These are phyloP conservation scores for Oncorhynchus gorbuscha DNA, from an alignment of 2,113 vertebrate species.

Conservation along the genomic window DNA sequence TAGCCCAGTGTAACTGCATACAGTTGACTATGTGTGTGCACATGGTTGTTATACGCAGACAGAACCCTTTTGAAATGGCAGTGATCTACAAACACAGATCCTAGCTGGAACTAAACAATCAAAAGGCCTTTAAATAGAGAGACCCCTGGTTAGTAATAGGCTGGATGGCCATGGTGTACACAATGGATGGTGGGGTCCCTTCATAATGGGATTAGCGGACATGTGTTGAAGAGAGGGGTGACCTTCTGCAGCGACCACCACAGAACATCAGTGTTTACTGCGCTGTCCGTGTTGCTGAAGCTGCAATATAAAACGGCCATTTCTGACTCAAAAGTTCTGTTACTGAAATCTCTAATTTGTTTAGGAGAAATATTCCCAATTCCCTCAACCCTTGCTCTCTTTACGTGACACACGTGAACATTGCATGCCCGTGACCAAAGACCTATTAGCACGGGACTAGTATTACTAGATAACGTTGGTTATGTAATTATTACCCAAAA, in stretches of 20 bases:
- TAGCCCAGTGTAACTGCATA: background rate
- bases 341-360: too few species aligned
- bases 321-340: too few species aligned
- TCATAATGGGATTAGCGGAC: background rate
- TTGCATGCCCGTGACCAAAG: too few species aligned
- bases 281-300: too few species aligned
- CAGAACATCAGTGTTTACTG: too few species aligned
- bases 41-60: background rate
- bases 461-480: too few species aligned
- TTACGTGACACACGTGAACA: too few species aligned
- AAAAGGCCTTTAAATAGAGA: conserved; percentile 40
- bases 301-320: too few species aligned
- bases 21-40: background rate
- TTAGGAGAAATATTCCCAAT: too few species aligned
- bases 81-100: conserved; percentile 6
- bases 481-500: too few species aligned
- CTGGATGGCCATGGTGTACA: background rate
- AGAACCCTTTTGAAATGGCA: conserved; percentile 22
- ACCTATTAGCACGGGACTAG: too few species aligned
- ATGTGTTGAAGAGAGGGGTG: background rate
- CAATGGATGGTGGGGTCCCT: background rate
- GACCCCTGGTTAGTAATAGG: background rate
- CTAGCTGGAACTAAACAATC: conserved; percentile 18
- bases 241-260: background rate
- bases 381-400: too few species aligned